phyloP scores from a whole-genome alignment of 2,113 vertebrate species.

The Bufo bufo region DNA sequence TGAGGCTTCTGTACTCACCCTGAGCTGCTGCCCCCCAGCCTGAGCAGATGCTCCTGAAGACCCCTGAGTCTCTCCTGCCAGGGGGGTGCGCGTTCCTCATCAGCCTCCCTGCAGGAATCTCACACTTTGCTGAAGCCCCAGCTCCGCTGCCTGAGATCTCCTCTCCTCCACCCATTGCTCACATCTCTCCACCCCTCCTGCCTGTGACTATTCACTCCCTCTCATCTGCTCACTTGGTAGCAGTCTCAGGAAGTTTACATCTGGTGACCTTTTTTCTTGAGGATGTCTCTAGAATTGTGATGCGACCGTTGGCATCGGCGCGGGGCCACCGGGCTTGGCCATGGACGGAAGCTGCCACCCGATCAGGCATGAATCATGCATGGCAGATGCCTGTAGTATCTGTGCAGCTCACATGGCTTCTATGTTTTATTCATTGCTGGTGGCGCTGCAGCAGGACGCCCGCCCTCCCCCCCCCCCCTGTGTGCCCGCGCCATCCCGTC shows the following conservation, averaged over 20 bases:
- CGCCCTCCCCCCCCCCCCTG: neutral
- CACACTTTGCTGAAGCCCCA: constrained; percentile 2
- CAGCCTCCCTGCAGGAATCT: constrained; percentile 30
- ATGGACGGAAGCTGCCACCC: too few relatives aligned
- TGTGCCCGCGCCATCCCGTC: neutral
- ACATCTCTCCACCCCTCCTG: constrained; percentile 38
- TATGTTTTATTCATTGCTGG: neutral
- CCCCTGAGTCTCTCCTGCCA: neutral
- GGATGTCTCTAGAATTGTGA: neutral
- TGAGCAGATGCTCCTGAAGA: constrained; percentile 5
- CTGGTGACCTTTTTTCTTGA: constrained; percentile 3
- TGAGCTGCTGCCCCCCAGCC: neutral
- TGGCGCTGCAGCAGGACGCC: neutral
- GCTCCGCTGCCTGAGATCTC: constrained; percentile 15
- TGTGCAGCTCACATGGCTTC: neutral
- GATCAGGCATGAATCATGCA: neutral
- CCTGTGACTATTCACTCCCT: constrained; percentile 25
- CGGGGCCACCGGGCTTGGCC: neutral
- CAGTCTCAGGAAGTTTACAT: constrained; percentile 49
- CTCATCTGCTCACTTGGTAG: constrained; percentile 27
- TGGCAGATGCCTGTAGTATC: neutral
- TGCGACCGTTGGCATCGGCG: neutral
- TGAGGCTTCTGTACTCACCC: neutral
- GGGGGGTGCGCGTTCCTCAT: neutral
- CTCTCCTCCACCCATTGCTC: constrained; percentile 20